These are phyloP conservation scores for Stichopus chloronotus DNA, from an alignment of 35 echinoderm and acorn worm species.

Conservation along the genomic window DNA sequence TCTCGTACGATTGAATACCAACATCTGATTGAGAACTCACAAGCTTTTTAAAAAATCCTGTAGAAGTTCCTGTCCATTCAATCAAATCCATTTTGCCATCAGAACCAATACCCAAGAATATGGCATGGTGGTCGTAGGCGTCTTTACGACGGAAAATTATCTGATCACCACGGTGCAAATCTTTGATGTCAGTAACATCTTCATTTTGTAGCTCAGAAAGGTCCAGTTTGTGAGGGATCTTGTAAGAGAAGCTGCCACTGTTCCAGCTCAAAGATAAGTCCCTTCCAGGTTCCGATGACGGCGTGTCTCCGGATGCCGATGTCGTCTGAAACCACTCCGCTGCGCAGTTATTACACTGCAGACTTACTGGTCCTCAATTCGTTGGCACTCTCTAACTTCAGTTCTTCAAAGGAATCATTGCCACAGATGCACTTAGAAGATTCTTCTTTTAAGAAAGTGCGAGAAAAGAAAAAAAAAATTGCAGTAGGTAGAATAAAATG, in stretches of 20 bases:
- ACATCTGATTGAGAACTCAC: background rate
- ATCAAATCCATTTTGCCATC: background rate
- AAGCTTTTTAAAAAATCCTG: background rate
- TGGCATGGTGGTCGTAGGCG: conserved; percentile 12
- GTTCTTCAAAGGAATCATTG: background rate
- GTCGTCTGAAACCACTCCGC: background rate
- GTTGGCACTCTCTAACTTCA: background rate
- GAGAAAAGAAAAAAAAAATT: background rate
- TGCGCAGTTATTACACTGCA: background rate
- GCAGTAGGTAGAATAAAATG: background rate
- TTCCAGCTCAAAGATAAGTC: background rate
- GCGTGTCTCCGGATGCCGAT: background rate
- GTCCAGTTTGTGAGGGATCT: background rate
- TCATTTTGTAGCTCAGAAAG: background rate
- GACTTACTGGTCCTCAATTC: background rate
- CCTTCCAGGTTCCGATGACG: background rate
- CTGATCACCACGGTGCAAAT: conserved; percentile 22
- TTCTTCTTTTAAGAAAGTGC: background rate
- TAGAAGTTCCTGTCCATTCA: background rate
- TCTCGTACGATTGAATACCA: background rate
- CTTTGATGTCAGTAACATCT: background rate
- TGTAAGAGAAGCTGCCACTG: background rate
- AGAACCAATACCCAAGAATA: background rate
- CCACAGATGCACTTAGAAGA: background rate
- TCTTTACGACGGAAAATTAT: background rate